Conservation (phyloP, 2,888 invertebrate species). For the Spilarctia lutea region DNA sequence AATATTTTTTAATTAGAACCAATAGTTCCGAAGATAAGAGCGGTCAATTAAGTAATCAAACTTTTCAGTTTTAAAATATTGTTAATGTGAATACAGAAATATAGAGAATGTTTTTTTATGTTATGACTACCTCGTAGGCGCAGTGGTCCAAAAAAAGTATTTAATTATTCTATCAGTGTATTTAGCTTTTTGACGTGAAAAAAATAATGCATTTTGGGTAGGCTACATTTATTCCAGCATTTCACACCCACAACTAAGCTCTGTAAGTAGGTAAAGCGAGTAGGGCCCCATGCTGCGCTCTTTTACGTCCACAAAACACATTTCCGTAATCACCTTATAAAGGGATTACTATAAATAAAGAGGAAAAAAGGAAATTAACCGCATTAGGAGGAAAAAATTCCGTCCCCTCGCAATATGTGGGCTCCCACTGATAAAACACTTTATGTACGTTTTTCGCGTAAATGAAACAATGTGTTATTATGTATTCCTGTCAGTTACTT, state of each 20-base stretch:
- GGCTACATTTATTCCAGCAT: neutral
- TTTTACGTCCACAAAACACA: conserved; percentile 86
- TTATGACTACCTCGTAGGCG: neutral
- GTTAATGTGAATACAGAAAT: too few species aligned
- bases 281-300: conserved; percentile 81
- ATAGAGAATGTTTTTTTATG: neutral
- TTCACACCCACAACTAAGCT: conserved; percentile 54
- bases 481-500: conserved; percentile 68
- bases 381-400: conserved; percentile 84
- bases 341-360: conserved; percentile 87
- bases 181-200: neutral
- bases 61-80: neutral
- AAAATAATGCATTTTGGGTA: conserved; percentile 12
- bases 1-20: neutral
- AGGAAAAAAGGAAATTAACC: conserved; percentile 87
- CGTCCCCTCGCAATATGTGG: conserved; percentile 84
- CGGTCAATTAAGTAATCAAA: neutral
- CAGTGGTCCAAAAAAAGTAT: neutral
- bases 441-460: conserved; percentile 78
- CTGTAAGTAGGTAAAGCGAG: conserved; percentile 61
- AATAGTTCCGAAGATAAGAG: neutral
- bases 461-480: conserved; percentile 82
- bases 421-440: conserved; percentile 85
- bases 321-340: conserved; percentile 87
- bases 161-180: neutral